A percentile compares a stretch with the other conserved stretches of the same genome.
Conservation (phyloP, 1,140 invertebrate species). For the Ephestia elutella region DNA sequence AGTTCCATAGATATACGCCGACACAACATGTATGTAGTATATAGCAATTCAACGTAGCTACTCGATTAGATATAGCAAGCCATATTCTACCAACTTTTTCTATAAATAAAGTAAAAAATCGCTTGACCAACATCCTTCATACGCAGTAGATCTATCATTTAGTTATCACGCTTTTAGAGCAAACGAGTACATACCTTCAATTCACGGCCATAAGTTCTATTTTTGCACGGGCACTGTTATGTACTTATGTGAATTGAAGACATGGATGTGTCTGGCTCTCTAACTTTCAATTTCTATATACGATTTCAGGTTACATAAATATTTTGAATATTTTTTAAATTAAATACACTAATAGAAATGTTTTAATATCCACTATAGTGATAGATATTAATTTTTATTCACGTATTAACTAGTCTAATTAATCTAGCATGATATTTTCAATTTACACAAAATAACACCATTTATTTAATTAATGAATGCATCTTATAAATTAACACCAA, state of each 20-base stretch:
- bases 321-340: background rate
- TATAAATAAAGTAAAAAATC: slow-evolving; percentile 19
- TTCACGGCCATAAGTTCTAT: slow-evolving; percentile 46
- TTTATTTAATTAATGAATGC: too few species aligned
- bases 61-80: background rate
- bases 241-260: slow-evolving; percentile 61
- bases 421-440: too few species aligned
- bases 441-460: too few species aligned
- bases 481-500: too few species aligned
- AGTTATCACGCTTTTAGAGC: slow-evolving; percentile 67
- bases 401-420: too few species aligned
- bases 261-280: slow-evolving; percentile 70
- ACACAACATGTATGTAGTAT: too few species aligned
- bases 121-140: slow-evolving; percentile 24
- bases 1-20: too few species aligned
- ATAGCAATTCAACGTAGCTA: background rate
- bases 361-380: background rate
- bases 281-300: slow-evolving; percentile 22
- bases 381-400: too few species aligned
- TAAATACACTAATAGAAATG: background rate
- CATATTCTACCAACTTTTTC: background rate
- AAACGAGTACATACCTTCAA: slow-evolving; percentile 65
- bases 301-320: slow-evolving; percentile 6
- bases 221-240: slow-evolving; percentile 33
- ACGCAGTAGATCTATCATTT: slow-evolving; percentile 34